Evolutionary conservation across 2,888 invertebrate species (phyloP).

Genomic region (Alviniconcha strummeri): DNA sequence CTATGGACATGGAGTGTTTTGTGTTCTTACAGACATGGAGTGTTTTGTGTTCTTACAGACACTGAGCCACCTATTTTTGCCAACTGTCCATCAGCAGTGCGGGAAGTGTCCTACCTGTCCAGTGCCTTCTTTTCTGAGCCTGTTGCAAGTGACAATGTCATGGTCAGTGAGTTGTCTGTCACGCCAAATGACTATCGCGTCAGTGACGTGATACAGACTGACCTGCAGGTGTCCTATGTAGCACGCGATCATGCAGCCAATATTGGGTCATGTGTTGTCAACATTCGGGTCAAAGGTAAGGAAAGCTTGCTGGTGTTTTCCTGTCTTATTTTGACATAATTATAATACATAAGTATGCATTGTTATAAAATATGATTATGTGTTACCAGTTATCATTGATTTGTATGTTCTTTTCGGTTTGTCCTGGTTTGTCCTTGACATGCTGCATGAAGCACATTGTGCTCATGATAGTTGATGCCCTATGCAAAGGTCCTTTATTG

Average conservation of each 20-base stretch:
- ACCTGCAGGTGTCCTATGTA: slow-evolving; percentile 42
- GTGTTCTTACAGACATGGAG: too few species aligned
- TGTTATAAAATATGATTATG: too few species aligned
- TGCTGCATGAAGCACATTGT: not conserved
- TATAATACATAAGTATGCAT: too few species aligned
- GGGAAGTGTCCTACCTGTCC: slow-evolving; percentile 37
- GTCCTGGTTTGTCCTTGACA: not conserved
- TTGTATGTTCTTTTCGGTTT: not conserved
- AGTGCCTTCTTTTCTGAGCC: slow-evolving; percentile 35
- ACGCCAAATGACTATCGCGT: slow-evolving; percentile 34
- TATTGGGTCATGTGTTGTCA: slow-evolving; percentile 43
- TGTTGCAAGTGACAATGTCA: slow-evolving; percentile 44
- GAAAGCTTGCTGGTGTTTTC: not conserved
- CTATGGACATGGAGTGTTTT: too few species aligned
- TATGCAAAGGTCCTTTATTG: too few species aligned
- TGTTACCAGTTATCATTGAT: not conserved
- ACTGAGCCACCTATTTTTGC: slow-evolving; percentile 43
- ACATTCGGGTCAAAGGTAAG: slow-evolving; percentile 47
- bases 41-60: slow-evolving; percentile 44
- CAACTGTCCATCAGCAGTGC: slow-evolving; percentile 43
- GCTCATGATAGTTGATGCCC: too few species aligned
- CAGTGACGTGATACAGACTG: slow-evolving; percentile 30
- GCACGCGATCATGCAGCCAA: slow-evolving; percentile 47
- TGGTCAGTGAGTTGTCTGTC: slow-evolving; percentile 7
- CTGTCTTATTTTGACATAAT: too few species aligned